Evolutionary conservation across 2,797 vertebrate genomes (phyloP), one percentile per base, ranked within the genome.

Genomic region (Epinephelus malabaricus): DNA sequence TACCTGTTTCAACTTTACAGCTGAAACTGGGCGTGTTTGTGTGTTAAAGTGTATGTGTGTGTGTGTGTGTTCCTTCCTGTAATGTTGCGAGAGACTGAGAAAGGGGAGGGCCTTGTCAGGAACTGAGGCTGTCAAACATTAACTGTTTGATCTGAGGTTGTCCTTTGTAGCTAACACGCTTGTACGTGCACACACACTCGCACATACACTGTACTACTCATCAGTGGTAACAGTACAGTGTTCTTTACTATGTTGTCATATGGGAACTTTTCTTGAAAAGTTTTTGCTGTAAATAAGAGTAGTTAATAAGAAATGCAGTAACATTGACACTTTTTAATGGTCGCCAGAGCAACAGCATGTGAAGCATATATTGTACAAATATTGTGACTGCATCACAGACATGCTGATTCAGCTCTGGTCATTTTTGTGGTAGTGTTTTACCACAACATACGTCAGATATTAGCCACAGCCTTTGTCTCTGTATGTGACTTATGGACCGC

Each of bases 71-170:
- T 61, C 49, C 71, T 87, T 91, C 89, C 81, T 91, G 85, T 89
- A 81, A 79, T 67, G 68, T 82, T 85, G 78, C 43, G 15, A 77
- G 15, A 77, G 50, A 83, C 68, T 83, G 77, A 86, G 78, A 86
- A 89, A 83, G 34, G 81, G 83, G 84, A 83, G 88, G 91, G 70
- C 15, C 75, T 78, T 88, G 80, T 81, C 86, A 80, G 85, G 82
- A 92, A 92, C 79, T 85, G 45, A 12, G 45, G 6, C 53, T 72
- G 83, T 93, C 81, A 90, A 91, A 91, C 87, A 93, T 92, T 92
- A 88, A 92, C 89, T 78, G 72, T 79, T 53, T 81, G 68, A 72
- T 76, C 30, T 66, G 53, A 15, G 51, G 25, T 75, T 86, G 73
- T 66, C 8, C 56, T 83, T 74, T 83, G 73, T 63, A 38, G 4